phyloP scores from a whole-genome alignment of 2,113 vertebrate species.

The Brachypteracias leptosomus region DNA sequence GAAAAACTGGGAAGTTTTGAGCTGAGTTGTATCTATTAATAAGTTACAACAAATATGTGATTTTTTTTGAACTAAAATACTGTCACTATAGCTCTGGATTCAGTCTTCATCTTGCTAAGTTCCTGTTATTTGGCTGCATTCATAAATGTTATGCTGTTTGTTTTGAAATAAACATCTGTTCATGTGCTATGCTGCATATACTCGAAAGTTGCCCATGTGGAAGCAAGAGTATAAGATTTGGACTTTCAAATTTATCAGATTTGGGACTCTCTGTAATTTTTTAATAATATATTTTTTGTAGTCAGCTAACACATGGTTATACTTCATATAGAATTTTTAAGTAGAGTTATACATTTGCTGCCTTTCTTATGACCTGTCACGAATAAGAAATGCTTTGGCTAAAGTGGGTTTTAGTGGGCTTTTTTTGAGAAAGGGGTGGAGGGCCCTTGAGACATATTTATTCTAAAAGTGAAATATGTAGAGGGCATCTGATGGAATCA shows the following conservation, averaged over 20 bases:
- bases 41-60: background rate
- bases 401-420: background rate
- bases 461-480: slow-evolving; percentile 16
- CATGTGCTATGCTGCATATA: background rate
- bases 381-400: slow-evolving; percentile 3
- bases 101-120: background rate
- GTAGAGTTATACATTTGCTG: background rate
- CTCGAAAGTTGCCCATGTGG: background rate
- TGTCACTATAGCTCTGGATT: background rate
- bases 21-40: background rate
- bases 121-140: background rate
- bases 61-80: background rate
- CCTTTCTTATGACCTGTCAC: background rate
- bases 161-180: background rate
- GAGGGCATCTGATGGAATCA: slow-evolving; percentile 50
- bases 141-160: background rate
- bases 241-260: background rate
- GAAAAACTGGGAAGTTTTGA: background rate
- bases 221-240: background rate
- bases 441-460: background rate
- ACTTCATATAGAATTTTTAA: background rate
- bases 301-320: background rate
- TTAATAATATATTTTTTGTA: background rate
- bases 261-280: background rate
- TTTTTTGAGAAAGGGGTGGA: background rate